phyloP scores from a whole-genome alignment of 2,888 invertebrate genomes.

The Trichacis sp. region DNA sequence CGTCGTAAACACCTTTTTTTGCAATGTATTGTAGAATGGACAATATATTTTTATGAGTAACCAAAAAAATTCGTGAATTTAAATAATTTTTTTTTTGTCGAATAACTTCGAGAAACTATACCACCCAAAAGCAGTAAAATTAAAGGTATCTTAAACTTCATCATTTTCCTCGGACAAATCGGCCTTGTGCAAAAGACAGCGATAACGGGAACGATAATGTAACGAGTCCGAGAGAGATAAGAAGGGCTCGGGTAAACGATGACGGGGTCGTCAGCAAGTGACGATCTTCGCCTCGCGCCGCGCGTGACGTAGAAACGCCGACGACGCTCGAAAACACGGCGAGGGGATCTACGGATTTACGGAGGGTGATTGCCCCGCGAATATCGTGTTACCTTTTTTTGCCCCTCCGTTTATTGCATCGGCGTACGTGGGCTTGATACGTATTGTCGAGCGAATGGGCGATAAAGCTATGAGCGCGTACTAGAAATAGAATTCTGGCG shows the following conservation, averaged over 20 bases:
- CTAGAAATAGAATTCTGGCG: slow-evolving; percentile 29
- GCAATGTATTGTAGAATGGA: too few species aligned
- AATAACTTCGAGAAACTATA: too few species aligned
- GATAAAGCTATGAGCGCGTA: slow-evolving; percentile 30
- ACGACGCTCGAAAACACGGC: slow-evolving; percentile 12
- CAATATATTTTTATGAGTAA: too few species aligned
- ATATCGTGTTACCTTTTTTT: slow-evolving; percentile 10
- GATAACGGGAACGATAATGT: slow-evolving; percentile 59
- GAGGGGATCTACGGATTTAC: slow-evolving; percentile 16
- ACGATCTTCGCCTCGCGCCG: slow-evolving; percentile 10
- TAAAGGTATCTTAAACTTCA: slow-evolving; percentile 32
- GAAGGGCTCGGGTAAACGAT: slow-evolving; percentile 13
- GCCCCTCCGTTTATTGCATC: slow-evolving; percentile 9
- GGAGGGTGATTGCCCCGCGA: slow-evolving; percentile 20
- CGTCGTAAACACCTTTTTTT: too few species aligned
- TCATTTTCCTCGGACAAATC: too few species aligned
- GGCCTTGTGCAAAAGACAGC: slow-evolving; percentile 30
- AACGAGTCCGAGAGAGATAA: slow-evolving; percentile 45
- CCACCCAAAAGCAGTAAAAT: not conserved
- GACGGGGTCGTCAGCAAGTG: slow-evolving; percentile 19
- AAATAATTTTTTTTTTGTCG: too few species aligned
- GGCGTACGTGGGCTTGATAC: slow-evolving; percentile 9
- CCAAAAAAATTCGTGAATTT: too few species aligned
- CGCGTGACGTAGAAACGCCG: slow-evolving; percentile 8
- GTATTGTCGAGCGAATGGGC: slow-evolving; percentile 15